These are phyloP conservation scores for Portunus trituberculatus DNA, from an alignment of 1,140 invertebrate species.

Conservation along the genomic window DNA sequence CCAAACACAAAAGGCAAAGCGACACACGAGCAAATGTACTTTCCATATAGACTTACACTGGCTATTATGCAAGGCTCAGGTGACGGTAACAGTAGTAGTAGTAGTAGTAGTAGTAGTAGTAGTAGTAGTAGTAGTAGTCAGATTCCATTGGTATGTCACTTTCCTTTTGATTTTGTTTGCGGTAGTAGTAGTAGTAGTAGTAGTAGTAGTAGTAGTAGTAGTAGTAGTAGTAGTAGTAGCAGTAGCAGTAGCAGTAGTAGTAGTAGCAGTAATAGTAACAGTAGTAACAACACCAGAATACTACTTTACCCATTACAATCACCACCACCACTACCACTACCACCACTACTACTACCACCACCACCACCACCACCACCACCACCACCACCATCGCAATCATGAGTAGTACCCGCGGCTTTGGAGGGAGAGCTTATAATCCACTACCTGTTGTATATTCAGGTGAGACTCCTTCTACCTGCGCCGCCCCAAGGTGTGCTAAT, in stretches of 20 bases:
- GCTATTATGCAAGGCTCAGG: background rate
- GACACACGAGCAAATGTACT: background rate
- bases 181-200: background rate
- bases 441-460: background rate
- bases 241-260: background rate
- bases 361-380: constrained; percentile 18
- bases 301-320: background rate
- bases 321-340: background rate
- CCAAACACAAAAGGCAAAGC: background rate
- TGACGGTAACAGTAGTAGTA: background rate
- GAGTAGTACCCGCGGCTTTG: background rate
- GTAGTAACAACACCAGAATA: background rate
- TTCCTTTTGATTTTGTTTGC: background rate
- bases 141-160: background rate
- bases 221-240: background rate
- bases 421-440: constrained; percentile 8
- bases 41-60: background rate
- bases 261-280: background rate
- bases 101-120: background rate
- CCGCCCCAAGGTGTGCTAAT: background rate
- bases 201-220: background rate
- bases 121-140: constrained; percentile 23
- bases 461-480: background rate
- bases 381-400: background rate
- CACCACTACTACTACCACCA: background rate